Evolutionary conservation across 2,797 vertebrate species (phyloP).

Genomic region (Cossypha caffra): DNA sequence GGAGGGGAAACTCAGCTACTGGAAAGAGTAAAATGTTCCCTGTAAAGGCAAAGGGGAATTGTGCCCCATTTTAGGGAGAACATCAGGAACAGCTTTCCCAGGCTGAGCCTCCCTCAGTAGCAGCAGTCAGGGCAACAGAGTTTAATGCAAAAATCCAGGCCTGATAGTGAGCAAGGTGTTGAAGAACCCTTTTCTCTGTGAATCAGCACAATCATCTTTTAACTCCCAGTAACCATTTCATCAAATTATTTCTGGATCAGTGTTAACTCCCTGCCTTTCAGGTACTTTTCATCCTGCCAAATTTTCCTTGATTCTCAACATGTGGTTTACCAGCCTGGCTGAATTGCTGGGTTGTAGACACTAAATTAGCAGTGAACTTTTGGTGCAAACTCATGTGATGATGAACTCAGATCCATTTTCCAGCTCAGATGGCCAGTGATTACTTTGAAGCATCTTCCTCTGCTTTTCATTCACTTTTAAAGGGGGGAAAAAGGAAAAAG

Average conservation of each 20-base stretch:
- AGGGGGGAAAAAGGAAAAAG: not conserved
- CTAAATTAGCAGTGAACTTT: not conserved
- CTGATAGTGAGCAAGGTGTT: not conserved
- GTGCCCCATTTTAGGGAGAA: not conserved
- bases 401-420: not conserved
- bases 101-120: not conserved
- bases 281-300: not conserved
- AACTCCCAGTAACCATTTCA: not conserved
- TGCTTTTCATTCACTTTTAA: not conserved
- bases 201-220: not conserved
- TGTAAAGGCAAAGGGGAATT: not conserved
- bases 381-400: not conserved
- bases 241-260: not conserved
- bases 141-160: not conserved
- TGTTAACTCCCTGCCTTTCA: not conserved
- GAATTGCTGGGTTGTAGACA: not conserved
- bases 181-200: not conserved
- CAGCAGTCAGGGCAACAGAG: fast-evolving
- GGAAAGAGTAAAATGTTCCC: not conserved
- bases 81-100: not conserved
- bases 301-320: not conserved
- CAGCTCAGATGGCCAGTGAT: not conserved
- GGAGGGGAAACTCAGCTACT: not conserved
- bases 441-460: not conserved
- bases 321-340: not conserved